Percentiles rank a stretch among this genome's conserved stretches.
These are phyloP conservation scores for Rhopalosiphum padi DNA, from an alignment of 1,140 invertebrate genomes.

Conservation along the genomic window DNA sequence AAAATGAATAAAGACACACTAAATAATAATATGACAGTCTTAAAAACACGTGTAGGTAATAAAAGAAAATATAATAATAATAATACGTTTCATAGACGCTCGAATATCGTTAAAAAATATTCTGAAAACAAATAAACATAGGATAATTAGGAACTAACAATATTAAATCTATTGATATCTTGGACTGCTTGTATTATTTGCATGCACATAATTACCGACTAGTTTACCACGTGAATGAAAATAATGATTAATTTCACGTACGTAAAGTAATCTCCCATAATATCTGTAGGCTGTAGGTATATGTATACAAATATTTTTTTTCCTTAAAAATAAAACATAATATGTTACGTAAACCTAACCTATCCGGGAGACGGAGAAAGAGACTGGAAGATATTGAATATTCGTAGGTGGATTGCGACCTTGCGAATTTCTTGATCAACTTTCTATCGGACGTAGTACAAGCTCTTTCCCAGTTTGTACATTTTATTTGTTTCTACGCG, in stretches of 20 bases:
- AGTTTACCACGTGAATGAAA: neutral
- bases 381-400: neutral
- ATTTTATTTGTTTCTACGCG: neutral
- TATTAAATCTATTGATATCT: neutral
- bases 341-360: neutral
- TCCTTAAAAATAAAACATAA: slow-evolving; percentile 3
- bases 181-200: neutral
- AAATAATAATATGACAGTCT: neutral
- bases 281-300: neutral
- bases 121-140: neutral
- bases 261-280: neutral
- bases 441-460: slow-evolving; percentile 15
- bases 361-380: neutral
- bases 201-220: neutral
- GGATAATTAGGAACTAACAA: neutral
- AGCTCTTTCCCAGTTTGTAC: neutral
- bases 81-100: neutral
- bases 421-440: slow-evolving; percentile 7
- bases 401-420: slow-evolving; percentile 10
- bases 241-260: neutral
- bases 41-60: neutral
- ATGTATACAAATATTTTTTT: neutral
- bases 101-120: neutral
- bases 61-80: too few relatives aligned
- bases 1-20: neutral